Evolutionary conservation across 1,140 invertebrate species (phyloP), one percentile per base, ranked within the genome.

Genomic region (Lasioglossum baleicum): DNA sequence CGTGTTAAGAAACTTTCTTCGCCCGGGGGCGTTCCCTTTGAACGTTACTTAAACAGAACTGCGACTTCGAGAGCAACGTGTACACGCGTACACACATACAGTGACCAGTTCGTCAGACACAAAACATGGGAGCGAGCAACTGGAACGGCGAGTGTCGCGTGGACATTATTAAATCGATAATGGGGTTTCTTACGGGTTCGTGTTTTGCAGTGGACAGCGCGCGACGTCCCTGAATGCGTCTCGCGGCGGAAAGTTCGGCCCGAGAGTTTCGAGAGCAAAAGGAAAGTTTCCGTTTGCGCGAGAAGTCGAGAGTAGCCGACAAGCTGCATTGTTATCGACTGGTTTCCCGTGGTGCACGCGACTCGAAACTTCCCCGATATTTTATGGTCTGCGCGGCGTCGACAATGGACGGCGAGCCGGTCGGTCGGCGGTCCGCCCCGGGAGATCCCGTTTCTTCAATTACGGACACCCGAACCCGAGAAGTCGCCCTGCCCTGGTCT

Each of bases 281-380:
- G 22, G 72, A 56, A 84, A 84, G 68, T 84, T 83, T 22, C 63
- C 51, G 10, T 22, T 31, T 51, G 35, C 26, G 65, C 15, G 60
- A 80, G 66, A 80, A 83, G 60, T 66, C 63, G 63, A 68, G 63
- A 68, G 26, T 17, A 42, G 22, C 17, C 51, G 65, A 65, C 60
- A 64, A 61, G 48, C 51, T 20, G 69, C 76, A 70, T 72, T 78
- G 76, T 78, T 78, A 72, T 79, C 76, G 69, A 73, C 63, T 69
- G 53, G 61, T 66, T 60, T 22, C 63, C 70, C 60, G 58, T 31
- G 67, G 60, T 22, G 42, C 73, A 61, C 70, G 26, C 70, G 63
- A 40, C 66, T 61, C 51, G 22, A 51, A 86, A 86, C 67, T 85
- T 86, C 15, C 6, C 13, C 68, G 42, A 86, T 85, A 86, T 82